phyloP scores from a whole-genome alignment of 2,113 vertebrate species.

The Pandion haliaetus region DNA sequence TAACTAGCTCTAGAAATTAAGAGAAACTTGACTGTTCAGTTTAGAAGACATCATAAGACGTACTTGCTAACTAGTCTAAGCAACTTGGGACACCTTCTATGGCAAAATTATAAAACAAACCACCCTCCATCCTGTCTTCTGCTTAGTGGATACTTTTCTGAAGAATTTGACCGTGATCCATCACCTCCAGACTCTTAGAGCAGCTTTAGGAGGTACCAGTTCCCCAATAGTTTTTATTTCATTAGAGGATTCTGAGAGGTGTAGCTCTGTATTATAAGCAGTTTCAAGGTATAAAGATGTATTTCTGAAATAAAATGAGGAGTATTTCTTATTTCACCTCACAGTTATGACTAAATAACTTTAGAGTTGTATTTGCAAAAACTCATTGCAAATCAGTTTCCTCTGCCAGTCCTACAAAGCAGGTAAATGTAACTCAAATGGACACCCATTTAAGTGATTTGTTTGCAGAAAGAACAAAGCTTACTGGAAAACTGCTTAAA shows the following conservation, averaged over 20 bases:
- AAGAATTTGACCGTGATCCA: not conserved
- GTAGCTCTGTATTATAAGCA: not conserved
- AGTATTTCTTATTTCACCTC: not conserved
- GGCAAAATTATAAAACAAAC: not conserved
- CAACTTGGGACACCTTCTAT: not conserved
- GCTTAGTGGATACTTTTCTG: not conserved
- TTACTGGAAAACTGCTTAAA: not conserved
- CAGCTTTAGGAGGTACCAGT: not conserved
- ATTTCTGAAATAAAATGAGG: not conserved
- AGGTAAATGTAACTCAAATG: not conserved
- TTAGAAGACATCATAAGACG: not conserved
- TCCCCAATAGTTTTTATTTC: not conserved
- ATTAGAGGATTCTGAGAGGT: not conserved
- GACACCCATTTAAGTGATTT: not conserved
- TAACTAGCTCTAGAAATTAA: not conserved
- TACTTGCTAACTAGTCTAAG: not conserved
- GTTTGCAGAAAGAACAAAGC: not conserved
- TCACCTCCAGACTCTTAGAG: not conserved
- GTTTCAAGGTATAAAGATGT: not conserved
- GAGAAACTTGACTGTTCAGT: not conserved
- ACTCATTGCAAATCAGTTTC: not conserved
- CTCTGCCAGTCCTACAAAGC: not conserved
- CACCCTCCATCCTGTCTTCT: not conserved
- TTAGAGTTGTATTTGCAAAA: not conserved
- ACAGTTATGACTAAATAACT: not conserved